Percentiles rank a stretch among this genome's conserved stretches.
These are phyloP conservation scores for Andrena haemorrhoa DNA, from an alignment of 2,888 invertebrate genomes.

Conservation along the genomic window DNA sequence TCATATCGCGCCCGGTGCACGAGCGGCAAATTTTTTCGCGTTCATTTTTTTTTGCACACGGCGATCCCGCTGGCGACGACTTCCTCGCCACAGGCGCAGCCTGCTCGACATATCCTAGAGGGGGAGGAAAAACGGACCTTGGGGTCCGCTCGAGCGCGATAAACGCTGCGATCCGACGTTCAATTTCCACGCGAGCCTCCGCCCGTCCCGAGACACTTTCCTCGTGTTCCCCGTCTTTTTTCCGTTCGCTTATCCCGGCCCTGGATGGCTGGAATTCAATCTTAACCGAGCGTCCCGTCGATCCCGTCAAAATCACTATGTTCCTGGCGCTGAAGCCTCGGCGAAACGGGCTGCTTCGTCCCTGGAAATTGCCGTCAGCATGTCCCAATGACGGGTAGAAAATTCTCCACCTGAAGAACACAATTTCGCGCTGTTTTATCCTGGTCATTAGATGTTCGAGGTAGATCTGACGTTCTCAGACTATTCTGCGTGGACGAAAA, in stretches of 20 bases:
- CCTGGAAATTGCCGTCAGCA: not conserved
- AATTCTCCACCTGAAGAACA: not conserved
- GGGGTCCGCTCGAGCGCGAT: conserved; percentile 48
- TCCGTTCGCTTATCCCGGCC: conserved; percentile 10
- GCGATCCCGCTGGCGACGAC: not conserved
- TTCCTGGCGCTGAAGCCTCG: not conserved
- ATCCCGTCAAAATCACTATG: conserved; percentile 18
- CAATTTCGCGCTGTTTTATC: not conserved
- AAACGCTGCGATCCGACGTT: conserved; percentile 48
- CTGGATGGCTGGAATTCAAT: conserved; percentile 27
- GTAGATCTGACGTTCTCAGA: too few relatives aligned
- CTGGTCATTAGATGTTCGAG: too few relatives aligned
- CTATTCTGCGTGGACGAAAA: too few relatives aligned
- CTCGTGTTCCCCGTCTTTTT: conserved; percentile 15
- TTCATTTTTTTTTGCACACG: conserved; percentile 16
- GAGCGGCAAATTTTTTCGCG: conserved; percentile 15
- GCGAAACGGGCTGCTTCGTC: conserved; percentile 11
- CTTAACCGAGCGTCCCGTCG: not conserved
- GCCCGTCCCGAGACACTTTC: conserved; percentile 28
- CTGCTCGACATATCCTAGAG: not conserved
- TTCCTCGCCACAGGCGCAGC: conserved; percentile 5
- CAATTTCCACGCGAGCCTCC: conserved; percentile 42
- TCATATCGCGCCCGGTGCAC: not conserved
- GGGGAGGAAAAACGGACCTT: conserved; percentile 17
- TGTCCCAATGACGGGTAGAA: not conserved